Evolutionary conservation across 2,113 vertebrate species (phyloP), one percentile per base, ranked within the genome.

Genomic region (Heptranchias perlo): DNA sequence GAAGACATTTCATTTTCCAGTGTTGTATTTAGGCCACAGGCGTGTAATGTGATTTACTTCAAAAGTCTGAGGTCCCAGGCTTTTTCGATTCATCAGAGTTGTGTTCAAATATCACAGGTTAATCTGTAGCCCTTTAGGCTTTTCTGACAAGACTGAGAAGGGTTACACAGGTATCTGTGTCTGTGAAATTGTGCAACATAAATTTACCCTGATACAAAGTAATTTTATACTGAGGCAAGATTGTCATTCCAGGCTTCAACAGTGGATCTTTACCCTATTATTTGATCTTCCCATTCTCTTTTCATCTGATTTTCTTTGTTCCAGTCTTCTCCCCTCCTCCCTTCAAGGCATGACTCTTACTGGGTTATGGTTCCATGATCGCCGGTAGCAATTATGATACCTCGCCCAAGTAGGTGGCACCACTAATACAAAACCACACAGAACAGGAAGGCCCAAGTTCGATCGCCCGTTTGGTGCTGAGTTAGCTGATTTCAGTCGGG

Each of bases 251-350:
- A 35, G 10, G 84, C 47, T 87, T 87, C 47, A 28, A 31, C 8
- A 14, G 3, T 54, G 39, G 39, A 5, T 82, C 39, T 82, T 82
- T 82, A 44, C 39, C 47, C n/a, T 21, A 82, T 13, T 16, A 44
- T 44, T 91, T 91, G 87, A 91, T 91, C 87, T 91, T 58, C 25
- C 14, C 52, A 91, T 58, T 89, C 49, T 49, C 76, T 82, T 82
- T 39, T 82, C 76, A 82, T 82, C 76, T 82, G 76, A 4, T 82
- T 82, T 82, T 44, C 78, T 44, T 82, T 23, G 78, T 82, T 82
- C n/a, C 78, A 82, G n/a, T 44, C 16, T 82, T 49, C 44, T 31
- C 47, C 47, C 84, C 25, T 52, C 10, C 25, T 52, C 47, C 21
- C 49, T 87, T 52, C 47, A 87, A 87, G 25, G 23, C 47, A 52